Percentiles rank a stretch among this genome's conserved stretches.
phyloP scores from a whole-genome alignment of 2,113 vertebrate species.

The Protomyctophum bolini region DNA sequence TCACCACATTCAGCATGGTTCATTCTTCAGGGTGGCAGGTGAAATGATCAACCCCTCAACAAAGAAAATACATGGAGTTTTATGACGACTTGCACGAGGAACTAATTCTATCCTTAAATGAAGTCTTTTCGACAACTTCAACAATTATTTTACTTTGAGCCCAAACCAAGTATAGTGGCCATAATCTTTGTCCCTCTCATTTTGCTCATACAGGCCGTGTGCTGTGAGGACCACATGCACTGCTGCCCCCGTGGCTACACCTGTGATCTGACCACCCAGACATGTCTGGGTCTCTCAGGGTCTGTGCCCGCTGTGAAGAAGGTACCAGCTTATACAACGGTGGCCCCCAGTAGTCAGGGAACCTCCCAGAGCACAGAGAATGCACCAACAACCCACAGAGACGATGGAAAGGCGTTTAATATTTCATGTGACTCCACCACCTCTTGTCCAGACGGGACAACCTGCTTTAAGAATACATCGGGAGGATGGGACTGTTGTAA shows the following conservation, averaged over 20 bases:
- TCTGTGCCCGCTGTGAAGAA: constrained; percentile 60
- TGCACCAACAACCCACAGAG: constrained; percentile 38
- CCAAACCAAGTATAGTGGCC: too few species aligned
- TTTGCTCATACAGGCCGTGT: constrained; percentile 73
- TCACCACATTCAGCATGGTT: too few species aligned
- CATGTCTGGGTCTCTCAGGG: constrained; percentile 47
- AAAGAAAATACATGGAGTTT: too few species aligned
- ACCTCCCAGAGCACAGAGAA: constrained; percentile 36
- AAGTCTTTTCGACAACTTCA: too few species aligned
- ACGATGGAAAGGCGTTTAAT: not conserved
- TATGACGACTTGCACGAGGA: too few species aligned
- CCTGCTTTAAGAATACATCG: constrained; percentile 73
- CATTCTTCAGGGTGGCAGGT: too few species aligned
- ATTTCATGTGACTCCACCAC: constrained; percentile 57
- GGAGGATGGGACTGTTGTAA: constrained; percentile 73
- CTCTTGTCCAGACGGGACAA: constrained; percentile 68
- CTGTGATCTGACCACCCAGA: constrained; percentile 65
- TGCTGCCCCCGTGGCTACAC: constrained; percentile 77
- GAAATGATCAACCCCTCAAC: too few species aligned
- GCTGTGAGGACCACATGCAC: constrained; percentile 77
- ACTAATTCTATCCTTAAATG: too few species aligned
- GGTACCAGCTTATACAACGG: constrained; percentile 31
- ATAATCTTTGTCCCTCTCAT: not conserved
- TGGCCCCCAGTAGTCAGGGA: too few species aligned
- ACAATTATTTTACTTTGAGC: not conserved